Percentiles rank a stretch among this genome's conserved stretches.
phyloP scores from a whole-genome alignment of 2,888 invertebrate species.

The Aradus depressus region DNA sequence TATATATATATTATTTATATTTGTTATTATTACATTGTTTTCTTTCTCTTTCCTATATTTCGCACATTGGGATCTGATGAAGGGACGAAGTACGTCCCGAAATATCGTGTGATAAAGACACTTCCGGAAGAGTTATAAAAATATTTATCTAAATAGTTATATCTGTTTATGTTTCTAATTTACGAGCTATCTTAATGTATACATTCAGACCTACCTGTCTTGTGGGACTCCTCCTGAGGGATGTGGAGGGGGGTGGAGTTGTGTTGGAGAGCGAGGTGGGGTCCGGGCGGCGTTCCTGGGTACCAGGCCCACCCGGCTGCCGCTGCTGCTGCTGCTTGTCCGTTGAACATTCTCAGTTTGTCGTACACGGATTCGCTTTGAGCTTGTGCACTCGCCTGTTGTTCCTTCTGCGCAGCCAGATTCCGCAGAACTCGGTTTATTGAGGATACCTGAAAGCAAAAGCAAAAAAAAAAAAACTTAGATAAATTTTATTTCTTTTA shows the following conservation, averaged over 20 bases:
- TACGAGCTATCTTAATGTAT: too few species aligned
- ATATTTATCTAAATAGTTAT: too few species aligned
- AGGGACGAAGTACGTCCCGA: too few species aligned
- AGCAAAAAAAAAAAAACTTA: conserved; percentile 7
- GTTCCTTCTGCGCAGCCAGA: conserved; percentile 92
- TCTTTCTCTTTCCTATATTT: too few species aligned
- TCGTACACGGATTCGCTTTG: conserved; percentile 82
- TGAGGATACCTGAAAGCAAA: conserved; percentile 71
- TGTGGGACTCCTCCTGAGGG: conserved; percentile 22
- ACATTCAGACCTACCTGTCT: conserved; percentile 20
- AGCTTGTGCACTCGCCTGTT: conserved; percentile 53
- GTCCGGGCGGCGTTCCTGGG: conserved; percentile 38
- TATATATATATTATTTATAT: too few species aligned
- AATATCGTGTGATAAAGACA: too few species aligned
- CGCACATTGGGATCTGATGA: too few species aligned
- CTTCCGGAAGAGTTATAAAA: too few species aligned
- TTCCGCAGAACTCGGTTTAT: conserved; percentile 96
- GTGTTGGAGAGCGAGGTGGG: conserved; percentile 24
- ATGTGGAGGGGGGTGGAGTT: conserved; percentile 23
- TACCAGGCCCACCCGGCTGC: conserved; percentile 38
- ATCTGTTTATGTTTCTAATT: too few species aligned
- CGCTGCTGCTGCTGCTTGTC: conserved; percentile 48
- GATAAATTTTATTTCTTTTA: too few species aligned
- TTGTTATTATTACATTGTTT: too few species aligned
- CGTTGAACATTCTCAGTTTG: conserved; percentile 90